A percentile compares a stretch with the other conserved stretches of the same genome.
These are phyloP conservation scores for Nephrocerus scutellatus DNA, from an alignment of 2,888 invertebrate genomes.

Conservation along the genomic window DNA sequence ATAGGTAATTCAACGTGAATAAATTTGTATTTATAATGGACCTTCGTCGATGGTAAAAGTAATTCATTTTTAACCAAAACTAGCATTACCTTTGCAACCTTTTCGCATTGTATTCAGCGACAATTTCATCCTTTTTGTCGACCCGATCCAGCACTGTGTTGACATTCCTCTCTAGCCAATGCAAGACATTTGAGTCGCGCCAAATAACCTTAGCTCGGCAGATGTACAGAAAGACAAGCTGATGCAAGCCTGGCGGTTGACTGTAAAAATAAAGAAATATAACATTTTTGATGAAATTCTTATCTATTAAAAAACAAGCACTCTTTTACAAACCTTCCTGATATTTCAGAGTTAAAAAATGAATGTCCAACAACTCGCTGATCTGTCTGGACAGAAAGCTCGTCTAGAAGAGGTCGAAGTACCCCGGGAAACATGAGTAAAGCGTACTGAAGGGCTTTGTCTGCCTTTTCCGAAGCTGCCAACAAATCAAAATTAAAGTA, in stretches of 20 bases:
- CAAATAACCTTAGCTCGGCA: constrained; percentile 68
- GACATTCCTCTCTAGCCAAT: constrained; percentile 71
- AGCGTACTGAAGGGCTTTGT: constrained; percentile 64
- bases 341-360: constrained; percentile 40
- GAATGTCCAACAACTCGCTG: constrained; percentile 53
- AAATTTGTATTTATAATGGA: too few relatives aligned
- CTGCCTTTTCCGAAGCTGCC: constrained; percentile 49
- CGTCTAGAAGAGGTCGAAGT: constrained; percentile 64
- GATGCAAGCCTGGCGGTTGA: constrained; percentile 59
- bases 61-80: constrained; percentile 1
- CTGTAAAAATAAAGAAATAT: constrained; percentile 34
- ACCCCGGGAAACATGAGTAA: constrained; percentile 77
- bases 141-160: constrained; percentile 58
- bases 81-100: constrained; percentile 52
- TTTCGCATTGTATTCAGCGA: constrained; percentile 57
- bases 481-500: constrained; percentile 11
- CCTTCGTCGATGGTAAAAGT: neutral
- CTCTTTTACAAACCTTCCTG: constrained; percentile 40
- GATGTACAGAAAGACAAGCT: constrained; percentile 66
- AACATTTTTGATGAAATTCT: constrained; percentile 12
- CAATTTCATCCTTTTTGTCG: constrained; percentile 54
- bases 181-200: constrained; percentile 66
- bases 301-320: constrained; percentile 1
- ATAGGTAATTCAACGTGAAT: constrained; percentile 5
- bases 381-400: constrained; percentile 68